Percentiles rank a stretch among this genome's conserved stretches.
phyloP scores from a whole-genome alignment of 2,888 invertebrate species.

The Dyspetes luteomarginatus region DNA sequence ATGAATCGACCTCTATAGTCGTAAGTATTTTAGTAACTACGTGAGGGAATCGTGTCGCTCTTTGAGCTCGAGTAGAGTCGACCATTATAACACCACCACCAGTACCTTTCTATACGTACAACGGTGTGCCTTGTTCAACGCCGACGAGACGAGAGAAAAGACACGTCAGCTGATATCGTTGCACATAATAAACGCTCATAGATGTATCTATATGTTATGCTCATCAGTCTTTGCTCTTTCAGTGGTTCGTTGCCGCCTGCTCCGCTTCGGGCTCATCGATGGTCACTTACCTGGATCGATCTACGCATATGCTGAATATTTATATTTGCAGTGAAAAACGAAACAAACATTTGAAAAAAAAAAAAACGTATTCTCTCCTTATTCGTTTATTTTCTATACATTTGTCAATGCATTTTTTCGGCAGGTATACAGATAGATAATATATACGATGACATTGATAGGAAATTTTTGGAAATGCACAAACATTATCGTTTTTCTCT shows the following conservation, averaged over 20 bases:
- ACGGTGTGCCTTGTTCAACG: constrained; percentile 73
- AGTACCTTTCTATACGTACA: constrained; percentile 73
- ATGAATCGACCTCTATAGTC: constrained; percentile 27
- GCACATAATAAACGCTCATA: constrained; percentile 68
- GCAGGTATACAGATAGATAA: constrained; percentile 32
- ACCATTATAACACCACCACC: constrained; percentile 55
- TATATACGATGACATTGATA: constrained; percentile 34
- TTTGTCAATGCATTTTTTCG: constrained; percentile 26
- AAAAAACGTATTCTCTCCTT: not conserved
- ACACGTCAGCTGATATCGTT: constrained; percentile 75
- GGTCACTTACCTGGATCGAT: constrained; percentile 42
- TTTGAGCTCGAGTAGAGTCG: constrained; percentile 67
- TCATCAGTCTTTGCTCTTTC: constrained; percentile 38
- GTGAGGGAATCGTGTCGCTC: constrained; percentile 63
- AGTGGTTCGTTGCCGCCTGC: constrained; percentile 33
- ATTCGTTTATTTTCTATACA: constrained; percentile 40
- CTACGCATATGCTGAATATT: not conserved
- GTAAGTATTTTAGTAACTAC: not conserved
- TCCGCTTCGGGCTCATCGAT: not conserved
- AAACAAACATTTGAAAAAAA: too few species aligned
- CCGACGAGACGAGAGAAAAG: constrained; percentile 71
- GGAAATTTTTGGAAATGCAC: constrained; percentile 29
- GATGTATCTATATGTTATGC: not conserved
- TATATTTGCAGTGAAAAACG: not conserved
- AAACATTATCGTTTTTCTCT: constrained; percentile 61